Percentiles rank a stretch among this genome's conserved stretches.
These are phyloP conservation scores for Prunella himalayana DNA, from an alignment of 2,113 vertebrate genomes.

Conservation along the genomic window DNA sequence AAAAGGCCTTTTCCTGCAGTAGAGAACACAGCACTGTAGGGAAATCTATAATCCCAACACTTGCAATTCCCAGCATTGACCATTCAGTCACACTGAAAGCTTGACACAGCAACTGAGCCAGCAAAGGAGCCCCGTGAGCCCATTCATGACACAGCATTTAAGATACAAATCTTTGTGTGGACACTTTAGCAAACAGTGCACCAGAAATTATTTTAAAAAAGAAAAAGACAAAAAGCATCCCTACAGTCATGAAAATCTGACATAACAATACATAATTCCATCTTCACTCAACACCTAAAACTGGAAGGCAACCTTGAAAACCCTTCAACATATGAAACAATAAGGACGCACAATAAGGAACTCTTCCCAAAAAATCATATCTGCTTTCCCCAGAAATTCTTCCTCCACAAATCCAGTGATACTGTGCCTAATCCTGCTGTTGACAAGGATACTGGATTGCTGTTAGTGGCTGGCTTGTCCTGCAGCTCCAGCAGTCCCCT, in stretches of 20 bases:
- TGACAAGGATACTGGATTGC: not conserved
- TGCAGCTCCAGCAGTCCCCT: not conserved
- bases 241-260: not conserved
- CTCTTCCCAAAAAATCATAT: not conserved
- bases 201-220: not conserved
- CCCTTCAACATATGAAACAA: not conserved
- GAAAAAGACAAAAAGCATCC: not conserved
- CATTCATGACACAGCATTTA: not conserved
- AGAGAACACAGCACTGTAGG: not conserved
- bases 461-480: not conserved
- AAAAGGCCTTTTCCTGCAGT: not conserved
- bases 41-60: not conserved
- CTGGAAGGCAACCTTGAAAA: not conserved
- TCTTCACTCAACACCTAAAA: not conserved
- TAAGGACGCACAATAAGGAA: not conserved
- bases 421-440: not conserved
- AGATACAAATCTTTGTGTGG: not conserved
- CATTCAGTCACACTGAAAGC: not conserved
- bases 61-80: not conserved
- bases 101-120: not conserved
- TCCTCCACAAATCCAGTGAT: not conserved
- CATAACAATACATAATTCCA: not conserved
- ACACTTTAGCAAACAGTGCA: not conserved
- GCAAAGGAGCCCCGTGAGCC: fast-evolving
- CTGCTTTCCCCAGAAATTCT: not conserved